These are phyloP conservation scores for Protosalanx chinensis DNA, from an alignment of 2,797 vertebrate species.

Conservation along the genomic window DNA sequence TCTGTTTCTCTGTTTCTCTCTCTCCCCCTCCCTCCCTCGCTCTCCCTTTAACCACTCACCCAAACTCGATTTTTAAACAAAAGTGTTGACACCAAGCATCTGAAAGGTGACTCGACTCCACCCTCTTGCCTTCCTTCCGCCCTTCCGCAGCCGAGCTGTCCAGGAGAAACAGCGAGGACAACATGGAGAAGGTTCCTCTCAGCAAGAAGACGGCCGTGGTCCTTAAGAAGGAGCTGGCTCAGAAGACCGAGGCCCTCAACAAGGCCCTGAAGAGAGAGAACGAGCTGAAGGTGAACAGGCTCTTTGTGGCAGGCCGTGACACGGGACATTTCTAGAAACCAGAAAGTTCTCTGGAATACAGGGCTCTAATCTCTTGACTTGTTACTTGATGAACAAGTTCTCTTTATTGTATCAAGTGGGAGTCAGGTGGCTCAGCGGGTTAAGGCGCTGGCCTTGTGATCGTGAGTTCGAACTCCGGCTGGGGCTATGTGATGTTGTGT, in stretches of 20 bases:
- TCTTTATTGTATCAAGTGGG: background rate
- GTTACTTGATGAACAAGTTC: background rate
- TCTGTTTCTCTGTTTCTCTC: no score
- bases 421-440: no score
- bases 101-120: no score
- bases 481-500: no score
- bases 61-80: no score
- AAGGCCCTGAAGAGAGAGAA: conserved; percentile 75
- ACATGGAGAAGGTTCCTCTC: conserved; percentile 48
- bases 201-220: conserved; percentile 61
- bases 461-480: no score
- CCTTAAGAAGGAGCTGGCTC: conserved; percentile 74
- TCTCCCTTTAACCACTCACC: no score
- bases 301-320: background rate
- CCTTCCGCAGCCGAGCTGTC: conserved; percentile 62
- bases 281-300: conserved; percentile 69
- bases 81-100: no score
- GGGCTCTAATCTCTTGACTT: background rate
- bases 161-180: conserved; percentile 63
- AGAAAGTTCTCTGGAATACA: background rate
- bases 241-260: conserved; percentile 74
- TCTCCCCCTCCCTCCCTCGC: no score
- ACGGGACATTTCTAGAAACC: background rate
- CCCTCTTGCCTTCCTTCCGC: no score
- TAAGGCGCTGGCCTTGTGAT: no score